Conservation (phyloP, 1,140 invertebrate genomes). For the Drosophila serrata region DNA sequence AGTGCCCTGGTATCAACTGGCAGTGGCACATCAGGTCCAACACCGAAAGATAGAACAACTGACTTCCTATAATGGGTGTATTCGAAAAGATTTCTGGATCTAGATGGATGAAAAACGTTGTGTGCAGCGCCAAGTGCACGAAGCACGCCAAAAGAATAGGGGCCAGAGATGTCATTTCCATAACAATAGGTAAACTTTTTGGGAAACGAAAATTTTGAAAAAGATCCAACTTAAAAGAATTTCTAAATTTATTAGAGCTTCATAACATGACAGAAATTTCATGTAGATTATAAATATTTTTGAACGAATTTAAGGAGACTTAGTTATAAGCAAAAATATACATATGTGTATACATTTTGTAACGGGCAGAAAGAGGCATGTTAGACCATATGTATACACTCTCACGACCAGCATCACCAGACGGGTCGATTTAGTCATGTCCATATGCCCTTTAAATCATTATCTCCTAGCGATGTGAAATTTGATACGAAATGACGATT, state of each 20-base stretch:
- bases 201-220: not conserved
- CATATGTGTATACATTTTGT: no score
- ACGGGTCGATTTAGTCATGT: no score
- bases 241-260: not conserved
- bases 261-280: not conserved
- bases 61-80: slow-evolving; percentile 14
- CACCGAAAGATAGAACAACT: slow-evolving; percentile 33
- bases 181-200: not conserved
- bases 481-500: no score
- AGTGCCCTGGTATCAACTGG: slow-evolving; percentile 1
- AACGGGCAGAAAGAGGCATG: no score
- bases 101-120: slow-evolving; percentile 15
- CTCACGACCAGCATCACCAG: no score
- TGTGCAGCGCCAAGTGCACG: slow-evolving; percentile 14
- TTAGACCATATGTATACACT: no score
- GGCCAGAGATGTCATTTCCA: not conserved
- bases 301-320: no score
- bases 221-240: not conserved
- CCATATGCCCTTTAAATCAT: no score
- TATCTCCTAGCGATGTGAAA: no score
- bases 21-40: slow-evolving; percentile 9
- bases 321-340: no score
- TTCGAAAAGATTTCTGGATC: not conserved
- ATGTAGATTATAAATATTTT: no score
- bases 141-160: slow-evolving; percentile 8